Evolutionary conservation across 2,888 invertebrate species (phyloP), one percentile per base, ranked within the genome.

Genomic region (Ophion ventricosus): DNA sequence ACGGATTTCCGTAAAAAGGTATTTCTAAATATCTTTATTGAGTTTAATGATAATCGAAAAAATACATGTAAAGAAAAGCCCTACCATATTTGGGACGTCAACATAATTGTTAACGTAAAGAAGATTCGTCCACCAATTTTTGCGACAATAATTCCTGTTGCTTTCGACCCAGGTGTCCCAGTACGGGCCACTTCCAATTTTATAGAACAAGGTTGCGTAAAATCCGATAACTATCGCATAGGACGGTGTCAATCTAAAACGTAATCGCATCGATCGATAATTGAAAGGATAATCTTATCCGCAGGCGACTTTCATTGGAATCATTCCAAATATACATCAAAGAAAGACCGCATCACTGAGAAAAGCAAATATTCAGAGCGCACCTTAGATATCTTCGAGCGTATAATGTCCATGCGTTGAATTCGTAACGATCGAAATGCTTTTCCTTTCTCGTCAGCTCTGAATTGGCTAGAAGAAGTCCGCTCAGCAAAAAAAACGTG

Each of bases 141-240:
- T 86, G 0, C 89, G 87, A 82, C 94, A 94, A 69, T 88, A 88
- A 29, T 91, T 85, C 43, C 89, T 88, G 11, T 93, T 91, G 69
- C 92, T 91, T n/a, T 93, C 92, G 66, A 96, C 94, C 89, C 94
- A 94, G 10, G 94, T 92, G 54, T 95, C 94, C 97, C 97, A 97
- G 26, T 96, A 93, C 0, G 97, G 97, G 0, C 97, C 97, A 83
- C 95, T 95, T 0, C 96, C 96, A 14, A 96, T 91, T 90, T 96
- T 95, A 10, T 95, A 94, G 59, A 97, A 94, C 93, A 96, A 95
- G 0, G 97, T 97, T 89, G 96, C 95, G 90, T 97, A 96, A 87
- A 97, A 96, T 25, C 96, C 95, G 89, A 97, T 95, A 23, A 97
- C 94, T 1, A 96, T 95, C 29, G 96, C 91, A 88, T 97, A 97